These are phyloP conservation scores for Sebastes iracundus DNA, from an alignment of 2,797 vertebrate genomes.

Conservation along the genomic window DNA sequence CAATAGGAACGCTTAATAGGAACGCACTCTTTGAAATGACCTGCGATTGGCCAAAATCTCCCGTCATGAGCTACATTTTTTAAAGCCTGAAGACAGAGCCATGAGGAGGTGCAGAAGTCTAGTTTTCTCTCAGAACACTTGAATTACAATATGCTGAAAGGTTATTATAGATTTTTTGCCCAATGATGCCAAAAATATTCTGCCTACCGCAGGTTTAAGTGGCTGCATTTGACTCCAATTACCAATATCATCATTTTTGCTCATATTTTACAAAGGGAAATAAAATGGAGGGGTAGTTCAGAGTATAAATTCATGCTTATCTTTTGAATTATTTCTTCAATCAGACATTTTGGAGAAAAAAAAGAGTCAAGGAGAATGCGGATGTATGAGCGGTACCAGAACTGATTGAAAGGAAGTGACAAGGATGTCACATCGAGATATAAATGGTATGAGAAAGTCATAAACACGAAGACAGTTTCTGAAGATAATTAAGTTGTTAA, in stretches of 20 bases:
- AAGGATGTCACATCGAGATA: background rate
- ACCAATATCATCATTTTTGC: background rate
- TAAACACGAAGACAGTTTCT: background rate
- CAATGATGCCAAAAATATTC: no score
- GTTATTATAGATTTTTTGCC: no score
- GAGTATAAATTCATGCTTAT: background rate
- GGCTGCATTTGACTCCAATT: slow-evolving; percentile 2
- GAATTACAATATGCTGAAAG: no score
- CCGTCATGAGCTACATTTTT: no score
- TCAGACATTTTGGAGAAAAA: background rate
- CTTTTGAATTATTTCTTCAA: background rate
- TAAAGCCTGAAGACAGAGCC: no score
- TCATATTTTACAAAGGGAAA: background rate
- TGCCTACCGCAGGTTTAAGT: background rate
- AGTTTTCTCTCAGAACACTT: no score
- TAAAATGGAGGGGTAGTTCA: background rate
- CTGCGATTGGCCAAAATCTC: no score
- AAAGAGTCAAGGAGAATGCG: background rate
- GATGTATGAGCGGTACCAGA: background rate
- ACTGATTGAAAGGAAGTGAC: slow-evolving; percentile 5
- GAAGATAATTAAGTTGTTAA: slow-evolving; percentile 9
- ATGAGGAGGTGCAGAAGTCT: no score
- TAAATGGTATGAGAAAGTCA: slow-evolving; percentile 1
- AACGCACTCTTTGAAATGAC: no score
- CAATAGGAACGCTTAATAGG: no score